phyloP scores from a whole-genome alignment of 2,797 vertebrate genomes.

The Streptopelia turtur region DNA sequence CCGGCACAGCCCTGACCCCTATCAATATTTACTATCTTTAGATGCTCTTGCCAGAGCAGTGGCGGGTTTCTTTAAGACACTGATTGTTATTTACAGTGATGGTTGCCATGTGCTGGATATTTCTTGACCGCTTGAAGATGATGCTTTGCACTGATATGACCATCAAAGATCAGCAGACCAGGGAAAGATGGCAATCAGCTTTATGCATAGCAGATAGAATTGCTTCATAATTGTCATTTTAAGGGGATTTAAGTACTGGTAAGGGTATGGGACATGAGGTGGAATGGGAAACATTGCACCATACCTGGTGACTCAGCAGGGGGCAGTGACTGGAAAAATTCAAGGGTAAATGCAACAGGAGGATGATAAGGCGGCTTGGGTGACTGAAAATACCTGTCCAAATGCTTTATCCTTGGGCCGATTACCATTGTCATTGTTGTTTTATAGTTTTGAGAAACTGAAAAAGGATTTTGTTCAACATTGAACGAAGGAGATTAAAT shows the following conservation, averaged over 20 bases:
- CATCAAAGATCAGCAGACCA: background rate
- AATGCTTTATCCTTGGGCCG: background rate
- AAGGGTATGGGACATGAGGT: accelerated
- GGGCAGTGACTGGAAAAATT: background rate
- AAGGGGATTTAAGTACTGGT: background rate
- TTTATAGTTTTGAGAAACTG: background rate
- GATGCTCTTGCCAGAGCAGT: background rate
- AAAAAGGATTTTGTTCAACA: background rate
- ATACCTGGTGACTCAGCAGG: background rate
- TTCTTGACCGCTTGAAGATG: background rate
- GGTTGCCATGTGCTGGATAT: background rate
- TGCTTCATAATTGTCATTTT: background rate
- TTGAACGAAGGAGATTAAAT: background rate
- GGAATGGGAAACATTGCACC: background rate
- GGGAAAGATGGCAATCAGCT: background rate
- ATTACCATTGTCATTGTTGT: background rate
- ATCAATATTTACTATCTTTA: background rate
- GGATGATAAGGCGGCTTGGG: background rate
- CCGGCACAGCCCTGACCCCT: background rate
- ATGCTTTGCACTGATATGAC: accelerated
- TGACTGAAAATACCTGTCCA: background rate
- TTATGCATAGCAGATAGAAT: background rate
- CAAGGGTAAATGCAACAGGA: background rate
- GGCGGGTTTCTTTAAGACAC: background rate
- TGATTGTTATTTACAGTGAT: background rate